These are phyloP conservation scores for Neopipo cinnamomea DNA, from an alignment of 2,113 vertebrate genomes.

Conservation along the genomic window DNA sequence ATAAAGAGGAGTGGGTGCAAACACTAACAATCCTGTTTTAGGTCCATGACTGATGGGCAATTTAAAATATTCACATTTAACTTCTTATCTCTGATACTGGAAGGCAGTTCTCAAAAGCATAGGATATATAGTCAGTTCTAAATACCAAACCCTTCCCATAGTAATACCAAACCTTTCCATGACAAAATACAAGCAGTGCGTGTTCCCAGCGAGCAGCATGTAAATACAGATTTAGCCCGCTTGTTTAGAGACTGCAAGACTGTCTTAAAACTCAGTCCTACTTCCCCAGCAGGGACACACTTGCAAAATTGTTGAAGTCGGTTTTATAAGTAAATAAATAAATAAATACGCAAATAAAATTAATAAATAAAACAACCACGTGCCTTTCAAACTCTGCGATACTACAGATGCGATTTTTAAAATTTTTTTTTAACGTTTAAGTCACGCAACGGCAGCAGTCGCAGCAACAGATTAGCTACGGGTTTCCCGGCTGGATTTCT, in stretches of 20 bases:
- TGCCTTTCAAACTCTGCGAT: not conserved
- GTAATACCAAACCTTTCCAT: not conserved
- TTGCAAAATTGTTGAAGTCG: not conserved
- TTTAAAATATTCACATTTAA: not conserved
- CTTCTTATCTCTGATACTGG: too few species aligned
- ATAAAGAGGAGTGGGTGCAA: not conserved
- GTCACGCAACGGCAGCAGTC: not conserved
- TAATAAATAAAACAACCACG: fast-evolving
- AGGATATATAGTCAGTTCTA: not conserved
- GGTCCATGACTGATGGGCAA: not conserved
- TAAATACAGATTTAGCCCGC: not conserved
- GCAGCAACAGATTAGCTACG: not conserved
- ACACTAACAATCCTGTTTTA: not conserved
- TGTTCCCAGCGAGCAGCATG: not conserved
- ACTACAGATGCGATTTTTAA: fast-evolving
- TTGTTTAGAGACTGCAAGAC: not conserved
- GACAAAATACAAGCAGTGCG: fast-evolving
- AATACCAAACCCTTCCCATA: not conserved
- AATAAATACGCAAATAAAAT: not conserved
- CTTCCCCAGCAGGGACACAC: not conserved
- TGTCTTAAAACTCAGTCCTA: not conserved
- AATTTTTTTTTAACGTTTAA: fast-evolving
- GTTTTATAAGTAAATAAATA: not conserved
- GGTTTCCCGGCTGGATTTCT: not conserved
- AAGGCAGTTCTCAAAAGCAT: not conserved